Base-by-base conservation (phyloP, 2,113 vertebrate species). In the Semicossyphus pulcher region DNA sequence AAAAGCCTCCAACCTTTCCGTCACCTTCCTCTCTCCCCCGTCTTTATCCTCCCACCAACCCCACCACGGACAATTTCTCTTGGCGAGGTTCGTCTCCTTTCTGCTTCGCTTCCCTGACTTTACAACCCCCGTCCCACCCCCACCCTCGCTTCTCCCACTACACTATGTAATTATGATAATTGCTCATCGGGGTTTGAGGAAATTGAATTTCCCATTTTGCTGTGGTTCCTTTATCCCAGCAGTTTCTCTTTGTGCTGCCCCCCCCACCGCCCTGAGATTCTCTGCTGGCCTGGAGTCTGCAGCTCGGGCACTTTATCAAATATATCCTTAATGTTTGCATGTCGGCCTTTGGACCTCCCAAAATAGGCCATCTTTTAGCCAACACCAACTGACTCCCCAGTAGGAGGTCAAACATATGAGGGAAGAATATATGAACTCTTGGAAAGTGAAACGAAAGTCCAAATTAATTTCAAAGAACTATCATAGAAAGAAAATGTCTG, bases 91-190 rank as follows among this genome's bases (percentile, higher is more conserved):
- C 10, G n/a, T 72, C 72, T 78, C 67, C 72, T 83, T 78, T 86
- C 69, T 77, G 78, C 78, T 79, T 78, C 25, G 7, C 72, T 76
- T 76, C 68, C 54, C 72, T 74, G 59, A 84, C 77, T 85, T 82
- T 71, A 78, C 62, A 76, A 62, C 75, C 59, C 42, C 72, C 25
- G 56, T 26, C 16, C 8, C 8, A 4, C 37, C 66, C 56, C 54
- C 37, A 18, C 41, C 41, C 57, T 42, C 14, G 26, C 66, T 36
- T 78, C 80, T 76, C 63, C 78, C 67, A 75, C 67, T 47, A 76
- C 82, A 76, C 80, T 84, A 51, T 84, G 84, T 89, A 80, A 89
- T 90, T 88, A 90, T 83, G 62, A 86, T 89, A 88, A 90, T 83
- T 91, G 86, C 88, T 86, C 73, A 76, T 74, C 79, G 61, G 80